Base-by-base conservation (phyloP, 1,140 invertebrate genomes). In the Apocrypta bakeri region DNA sequence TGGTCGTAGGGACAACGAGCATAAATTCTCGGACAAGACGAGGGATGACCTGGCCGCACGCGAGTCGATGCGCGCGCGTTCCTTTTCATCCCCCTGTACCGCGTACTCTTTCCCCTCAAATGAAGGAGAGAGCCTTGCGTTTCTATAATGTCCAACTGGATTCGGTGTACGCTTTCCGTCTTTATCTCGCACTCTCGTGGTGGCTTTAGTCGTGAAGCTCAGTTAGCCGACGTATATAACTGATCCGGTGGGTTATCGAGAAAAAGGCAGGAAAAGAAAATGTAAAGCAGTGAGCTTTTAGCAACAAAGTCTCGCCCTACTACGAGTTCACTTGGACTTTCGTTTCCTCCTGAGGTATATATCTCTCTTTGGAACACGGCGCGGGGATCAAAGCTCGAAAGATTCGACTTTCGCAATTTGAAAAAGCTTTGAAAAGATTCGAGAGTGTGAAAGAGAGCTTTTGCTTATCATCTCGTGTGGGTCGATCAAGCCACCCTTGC, bases 21-120 rank as follows among this genome's bases (percentile, higher is more conserved):
- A 92, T 92, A 92, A 91, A 92, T 92, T 90, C 87, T 91, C 89
- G 78, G 82, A 83, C 84, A 27, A 87, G 86, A 88, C 90, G 90
- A 91, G 91, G 90, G 91, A 92, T 92, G 90, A 91, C 89, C 88
- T 77, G 71, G 84, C 74, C 87, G 89, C 91, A 92, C 90, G 90
- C 90, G 81, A 90, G 84, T 56, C 86, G 87, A 86, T 29, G 12
- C 25, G 83, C 85, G 17, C 27, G 37, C 27, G 14, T 61, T 69
- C 69, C 71, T 82, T 85, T 84, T 84, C 69, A 72, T 24, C 40
- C 66, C 61, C 24, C 31, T 37, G n/a, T n/a, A n/a, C 48, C 48
- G 21, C 17, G 17, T 56, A 56, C 76, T n/a, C 64, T 27, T 29
- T 11, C 37, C 79, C 71, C 79, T 12, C 48, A 27, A 79, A n/a